Percentiles rank a stretch among this genome's conserved stretches.
phyloP scores from a whole-genome alignment of 2,113 vertebrate genomes.

The Setophaga coronata region DNA sequence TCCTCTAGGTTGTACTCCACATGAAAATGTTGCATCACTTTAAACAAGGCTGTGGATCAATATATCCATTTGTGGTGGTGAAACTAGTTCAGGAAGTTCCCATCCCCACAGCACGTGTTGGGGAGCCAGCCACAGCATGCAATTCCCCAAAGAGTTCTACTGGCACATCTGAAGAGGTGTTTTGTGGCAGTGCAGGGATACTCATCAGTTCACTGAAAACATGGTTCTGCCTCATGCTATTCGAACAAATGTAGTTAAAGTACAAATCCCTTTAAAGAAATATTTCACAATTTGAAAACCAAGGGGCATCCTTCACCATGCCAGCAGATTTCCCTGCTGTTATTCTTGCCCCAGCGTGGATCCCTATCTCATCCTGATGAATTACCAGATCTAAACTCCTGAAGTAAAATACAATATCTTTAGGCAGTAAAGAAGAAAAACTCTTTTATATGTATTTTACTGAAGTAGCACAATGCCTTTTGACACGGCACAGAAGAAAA shows the following conservation, averaged over 20 bases:
- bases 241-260: not conserved
- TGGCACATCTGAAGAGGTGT: not conserved
- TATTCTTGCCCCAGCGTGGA: not conserved
- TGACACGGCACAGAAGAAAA: not conserved
- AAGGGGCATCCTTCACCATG: not conserved
- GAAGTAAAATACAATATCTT: not conserved
- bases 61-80: not conserved
- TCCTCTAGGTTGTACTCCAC: not conserved
- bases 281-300: not conserved
- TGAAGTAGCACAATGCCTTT: not conserved
- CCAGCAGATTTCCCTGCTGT: not conserved
- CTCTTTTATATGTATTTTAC: not conserved
- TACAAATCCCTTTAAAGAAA: not conserved
- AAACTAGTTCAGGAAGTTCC: conserved; percentile 21
- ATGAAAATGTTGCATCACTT: not conserved
- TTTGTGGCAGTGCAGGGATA: not conserved
- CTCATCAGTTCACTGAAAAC: not conserved
- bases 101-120: not conserved
- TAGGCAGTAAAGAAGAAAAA: not conserved
- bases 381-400: not conserved
- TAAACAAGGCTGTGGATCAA: not conserved
- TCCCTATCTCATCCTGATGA: not conserved
- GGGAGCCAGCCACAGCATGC: not conserved
- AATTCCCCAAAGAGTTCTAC: not conserved
- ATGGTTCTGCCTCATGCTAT: not conserved